Evolutionary conservation across 2,797 vertebrate genomes (phyloP), one percentile per base, ranked within the genome.

Genomic region (Amphiprion clarkii): DNA sequence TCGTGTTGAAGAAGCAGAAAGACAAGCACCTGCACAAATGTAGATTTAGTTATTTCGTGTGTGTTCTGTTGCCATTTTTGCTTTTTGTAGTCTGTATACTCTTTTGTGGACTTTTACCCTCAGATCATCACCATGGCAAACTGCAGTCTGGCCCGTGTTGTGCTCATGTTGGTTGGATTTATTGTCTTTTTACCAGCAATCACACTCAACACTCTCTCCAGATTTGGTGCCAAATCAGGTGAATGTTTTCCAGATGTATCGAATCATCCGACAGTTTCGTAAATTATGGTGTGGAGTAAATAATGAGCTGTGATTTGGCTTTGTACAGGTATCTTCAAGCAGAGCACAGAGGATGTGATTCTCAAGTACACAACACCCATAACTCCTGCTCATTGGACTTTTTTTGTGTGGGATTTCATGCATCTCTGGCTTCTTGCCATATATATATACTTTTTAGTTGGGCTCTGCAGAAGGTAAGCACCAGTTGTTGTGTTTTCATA

Each of bases 401-500:
- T 91, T 46, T 91, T 92, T 40, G 36, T 93, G 40, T 93, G 92
- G 92, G 89, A 93, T 51, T 91, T 92, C 73, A 76, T 63, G 1
- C 90, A 91, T 52, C 2, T 93, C 21, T 92, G 92, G 86, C 0
- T 88, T 48, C 76, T 88, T 14, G 70, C 76, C 39, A 93, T 92
- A 86, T 93, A 89, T 76, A 11, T 84, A n/a, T 94, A 93, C 76
- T 83, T 93, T 53, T 5, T 90, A 64, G 54, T 62, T 17, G 90
- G 84, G 13, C 81, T 94, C 69, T 92, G 78, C 23, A 86, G 90
- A 90, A 92, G 92, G 92, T 93, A 87, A 55, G 79, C n/a, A 19
- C 11, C 23, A 27, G 69, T 73, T 76, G 14, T 63, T 25, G 21
- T 49, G 31, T 62, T 76, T 71, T 61, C 59, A 74, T 23, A 33